Conservation (phyloP, 37 sponge, comb jelly and placozoan species). For the Bolinopsis microptera region DNA sequence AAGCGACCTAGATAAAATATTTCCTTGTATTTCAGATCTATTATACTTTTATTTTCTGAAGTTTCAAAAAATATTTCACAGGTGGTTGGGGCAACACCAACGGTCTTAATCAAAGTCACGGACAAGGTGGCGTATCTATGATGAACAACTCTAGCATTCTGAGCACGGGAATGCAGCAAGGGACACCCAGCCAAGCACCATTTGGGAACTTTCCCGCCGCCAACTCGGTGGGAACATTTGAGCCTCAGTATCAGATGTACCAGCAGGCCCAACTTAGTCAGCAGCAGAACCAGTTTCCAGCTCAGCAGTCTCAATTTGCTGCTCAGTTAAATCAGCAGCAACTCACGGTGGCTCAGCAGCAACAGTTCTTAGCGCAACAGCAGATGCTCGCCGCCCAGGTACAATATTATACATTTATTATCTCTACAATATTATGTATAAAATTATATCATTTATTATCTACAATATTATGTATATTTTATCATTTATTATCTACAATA, state of each 20-base stretch:
- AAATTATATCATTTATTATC: no score
- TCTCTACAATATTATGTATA: no score
- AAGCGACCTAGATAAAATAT: not conserved
- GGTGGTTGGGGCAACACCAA: not conserved
- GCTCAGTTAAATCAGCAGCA: not conserved
- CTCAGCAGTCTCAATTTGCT: not conserved
- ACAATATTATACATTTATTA: no score
- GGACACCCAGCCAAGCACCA: not conserved
- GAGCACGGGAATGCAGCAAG: slow-evolving; percentile 5
- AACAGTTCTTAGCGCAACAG: not conserved
- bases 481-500: no score
- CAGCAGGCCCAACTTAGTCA: not conserved
- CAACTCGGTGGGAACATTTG: slow-evolving; percentile 3
- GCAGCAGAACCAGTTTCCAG: not conserved
- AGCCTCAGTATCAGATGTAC: not conserved
- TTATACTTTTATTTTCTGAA: not conserved
- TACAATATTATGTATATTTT: no score
- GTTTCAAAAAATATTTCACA: no score
- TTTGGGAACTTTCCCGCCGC: slow-evolving; percentile 39
- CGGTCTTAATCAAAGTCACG: not conserved
- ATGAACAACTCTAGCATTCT: slow-evolving; percentile 33
- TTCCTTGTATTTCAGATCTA: not conserved
- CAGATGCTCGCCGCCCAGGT: not conserved
- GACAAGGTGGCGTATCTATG: slow-evolving; percentile 20
- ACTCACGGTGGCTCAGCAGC: not conserved